These are phyloP conservation scores for Mycogona germanica DNA, from an alignment of 2,888 invertebrate genomes.

Conservation along the genomic window DNA sequence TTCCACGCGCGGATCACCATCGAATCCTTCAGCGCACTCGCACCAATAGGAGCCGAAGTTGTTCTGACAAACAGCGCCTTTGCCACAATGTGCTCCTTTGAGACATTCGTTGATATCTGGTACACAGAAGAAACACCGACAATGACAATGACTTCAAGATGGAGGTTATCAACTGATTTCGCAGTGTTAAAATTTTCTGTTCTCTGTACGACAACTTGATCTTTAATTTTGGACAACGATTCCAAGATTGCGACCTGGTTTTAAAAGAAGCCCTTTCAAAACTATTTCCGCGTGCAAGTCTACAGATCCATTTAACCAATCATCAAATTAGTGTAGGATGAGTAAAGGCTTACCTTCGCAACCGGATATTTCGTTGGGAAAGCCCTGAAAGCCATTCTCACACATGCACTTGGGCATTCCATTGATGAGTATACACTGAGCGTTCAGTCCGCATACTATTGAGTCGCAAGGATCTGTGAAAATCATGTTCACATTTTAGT, in stretches of 20 bases:
- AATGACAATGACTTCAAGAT: no score
- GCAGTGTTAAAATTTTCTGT: no score
- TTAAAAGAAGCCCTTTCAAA: no score
- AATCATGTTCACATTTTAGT: conserved; percentile 1
- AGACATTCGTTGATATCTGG: conserved; percentile 81
- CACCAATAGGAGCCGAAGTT: conserved; percentile 74
- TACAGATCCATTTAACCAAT: not conserved
- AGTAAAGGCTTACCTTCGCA: conserved; percentile 36
- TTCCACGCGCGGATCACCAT: conserved; percentile 29
- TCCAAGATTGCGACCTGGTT: no score
- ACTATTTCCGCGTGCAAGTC: not conserved
- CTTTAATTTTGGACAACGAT: no score
- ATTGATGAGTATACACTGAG: conserved; percentile 74
- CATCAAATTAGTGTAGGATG: no score
- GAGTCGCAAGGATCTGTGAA: conserved; percentile 75
- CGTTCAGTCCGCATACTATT: conserved; percentile 68
- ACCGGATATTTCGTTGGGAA: conserved; percentile 40
- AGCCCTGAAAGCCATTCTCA: conserved; percentile 62
- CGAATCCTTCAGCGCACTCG: conserved; percentile 59
- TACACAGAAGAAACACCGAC: conserved; percentile 18
- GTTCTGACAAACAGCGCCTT: conserved; percentile 78
- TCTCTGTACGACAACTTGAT: no score
- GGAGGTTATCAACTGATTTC: no score
- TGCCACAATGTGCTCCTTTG: conserved; percentile 53
- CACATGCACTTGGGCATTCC: conserved; percentile 75